Conservation (phyloP, 2,888 invertebrate species). For the Acleris laterana region DNA sequence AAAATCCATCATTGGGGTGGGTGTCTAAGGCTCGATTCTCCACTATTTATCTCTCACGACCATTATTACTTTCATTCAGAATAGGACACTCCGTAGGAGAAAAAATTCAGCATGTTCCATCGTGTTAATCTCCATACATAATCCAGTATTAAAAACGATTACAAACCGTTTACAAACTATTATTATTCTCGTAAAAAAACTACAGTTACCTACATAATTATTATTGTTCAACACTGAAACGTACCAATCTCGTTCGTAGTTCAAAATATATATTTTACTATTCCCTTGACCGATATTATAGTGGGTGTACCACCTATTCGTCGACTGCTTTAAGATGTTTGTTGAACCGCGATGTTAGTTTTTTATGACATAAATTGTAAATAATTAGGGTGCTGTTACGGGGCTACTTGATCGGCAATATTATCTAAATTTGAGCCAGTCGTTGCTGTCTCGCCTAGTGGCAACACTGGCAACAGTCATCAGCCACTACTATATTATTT, state of each 20-base stretch:
- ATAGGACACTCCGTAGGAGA: too few species aligned
- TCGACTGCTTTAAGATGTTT: conserved; percentile 10
- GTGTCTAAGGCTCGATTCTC: not conserved
- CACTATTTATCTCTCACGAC: too few species aligned
- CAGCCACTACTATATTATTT: too few species aligned
- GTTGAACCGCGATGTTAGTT: too few species aligned
- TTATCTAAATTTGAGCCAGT: too few species aligned
- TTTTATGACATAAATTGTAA: too few species aligned
- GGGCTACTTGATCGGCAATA: too few species aligned
- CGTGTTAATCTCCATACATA: not conserved
- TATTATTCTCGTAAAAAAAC: not conserved
- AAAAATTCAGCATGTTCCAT: too few species aligned
- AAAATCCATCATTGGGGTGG: not conserved
- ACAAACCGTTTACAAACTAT: not conserved
- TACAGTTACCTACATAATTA: not conserved
- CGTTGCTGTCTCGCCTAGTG: too few species aligned
- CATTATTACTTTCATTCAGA: too few species aligned
- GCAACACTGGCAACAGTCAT: too few species aligned
- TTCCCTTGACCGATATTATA: conserved; percentile 30
- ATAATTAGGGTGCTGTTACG: too few species aligned
- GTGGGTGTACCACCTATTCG: conserved; percentile 5
- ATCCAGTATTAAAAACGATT: not conserved
- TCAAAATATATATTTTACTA: conserved; percentile 25
- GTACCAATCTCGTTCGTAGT: conserved; percentile 3
- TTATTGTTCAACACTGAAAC: conserved; percentile 4